Evolutionary conservation across 2,888 invertebrate species (phyloP), one percentile per base, ranked within the genome.

Genomic region (Yponomeuta sedellus): DNA sequence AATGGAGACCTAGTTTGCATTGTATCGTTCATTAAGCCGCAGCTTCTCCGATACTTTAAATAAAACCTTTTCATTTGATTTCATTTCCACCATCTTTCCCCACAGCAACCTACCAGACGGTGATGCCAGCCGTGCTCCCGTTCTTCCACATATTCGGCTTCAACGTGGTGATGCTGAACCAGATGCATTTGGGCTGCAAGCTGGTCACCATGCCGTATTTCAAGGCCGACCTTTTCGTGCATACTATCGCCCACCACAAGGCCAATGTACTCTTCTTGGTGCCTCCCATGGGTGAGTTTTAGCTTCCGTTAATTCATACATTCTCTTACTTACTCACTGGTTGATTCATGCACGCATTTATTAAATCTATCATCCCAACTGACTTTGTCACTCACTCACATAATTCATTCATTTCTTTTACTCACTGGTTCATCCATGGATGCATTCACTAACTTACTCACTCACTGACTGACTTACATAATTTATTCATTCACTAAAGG

Each of bases 81-180:
- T 25, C 25, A n/a, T n/a, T n/a, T n/a, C n/a, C n/a, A n/a, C n/a
- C n/a, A 16, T 57, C 2, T 56, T 10, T 56, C 56, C 28, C 28
- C 20, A 56, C 77, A 92, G 93, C 82, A 0, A 81, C 75, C 0
- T 76, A 86, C 69, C 95, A 95, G 78, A 93, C 94, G 64, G 90
- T 93, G 0, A 64, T 93, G 61, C 93, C 96, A 16, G 93, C 93
- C 2, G 88, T 97, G 4, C 79, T 97, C 56, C 97, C 97, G 0
- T 94, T 96, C 83, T 97, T 94, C 83, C 97, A 97, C 81, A 95
- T 96, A 69, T 97, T 95, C 77, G 97, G 96, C 0, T 91, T 96
- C 71, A 92, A 93, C n/a, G 83, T 92, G 0, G 82, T 93, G n/a
- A 88, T 95, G 82, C 71, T 94, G 57, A 92, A 92, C 65, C 91